A percentile compares a stretch with the other conserved stretches of the same genome.
phyloP scores from a whole-genome alignment of 2,888 invertebrate species.

The Polydrusus tereticollis region DNA sequence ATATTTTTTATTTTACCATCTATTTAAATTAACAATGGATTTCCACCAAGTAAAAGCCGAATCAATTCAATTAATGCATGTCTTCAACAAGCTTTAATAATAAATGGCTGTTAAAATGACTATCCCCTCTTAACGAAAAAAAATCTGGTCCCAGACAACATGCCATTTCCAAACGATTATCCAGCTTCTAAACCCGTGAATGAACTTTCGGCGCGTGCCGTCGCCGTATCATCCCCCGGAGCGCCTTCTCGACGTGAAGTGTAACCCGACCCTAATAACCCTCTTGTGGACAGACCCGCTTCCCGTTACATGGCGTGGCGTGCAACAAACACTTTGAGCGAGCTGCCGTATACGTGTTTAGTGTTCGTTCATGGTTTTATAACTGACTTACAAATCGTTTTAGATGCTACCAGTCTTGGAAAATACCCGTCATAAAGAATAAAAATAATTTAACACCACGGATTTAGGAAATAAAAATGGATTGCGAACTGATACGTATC shows the following conservation, averaged over 20 bases:
- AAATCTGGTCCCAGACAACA: too few relatives aligned
- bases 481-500: too few relatives aligned
- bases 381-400: slow-evolving; percentile 45
- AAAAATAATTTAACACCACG: too few relatives aligned
- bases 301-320: slow-evolving; percentile 39
- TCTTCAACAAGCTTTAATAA: too few relatives aligned
- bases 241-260: slow-evolving; percentile 48
- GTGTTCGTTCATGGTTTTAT: slow-evolving; percentile 47
- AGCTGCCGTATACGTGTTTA: slow-evolving; percentile 42
- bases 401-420: slow-evolving; percentile 27
- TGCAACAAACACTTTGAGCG: too few relatives aligned
- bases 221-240: slow-evolving; percentile 39
- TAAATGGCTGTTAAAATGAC: too few relatives aligned
- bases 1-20: too few relatives aligned
- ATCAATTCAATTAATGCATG: too few relatives aligned
- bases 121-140: too few relatives aligned
- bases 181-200: slow-evolving; percentile 23
- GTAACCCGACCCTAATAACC: slow-evolving; percentile 49
- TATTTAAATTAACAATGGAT: too few relatives aligned
- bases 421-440: background rate
- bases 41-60: too few relatives aligned
- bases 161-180: background rate
- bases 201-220: slow-evolving; percentile 31
- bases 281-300: slow-evolving; percentile 43
- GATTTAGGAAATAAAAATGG: too few relatives aligned